Evolutionary conservation across 2,888 invertebrate genomes (phyloP).

Genomic region (Epinotia demarniana): DNA sequence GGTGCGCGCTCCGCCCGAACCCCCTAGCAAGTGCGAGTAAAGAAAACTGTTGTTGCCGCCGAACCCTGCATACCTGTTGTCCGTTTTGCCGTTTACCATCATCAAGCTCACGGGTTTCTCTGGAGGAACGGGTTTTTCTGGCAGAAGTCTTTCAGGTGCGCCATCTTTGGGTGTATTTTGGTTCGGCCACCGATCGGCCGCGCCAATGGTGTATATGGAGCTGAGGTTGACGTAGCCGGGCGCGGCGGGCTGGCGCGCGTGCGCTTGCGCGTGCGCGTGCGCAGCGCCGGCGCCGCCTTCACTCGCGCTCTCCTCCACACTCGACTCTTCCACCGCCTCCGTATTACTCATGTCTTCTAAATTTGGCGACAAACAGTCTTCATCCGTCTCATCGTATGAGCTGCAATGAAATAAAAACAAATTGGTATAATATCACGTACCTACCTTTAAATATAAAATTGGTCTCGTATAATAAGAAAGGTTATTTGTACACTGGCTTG

Average conservation of each 20-base stretch:
- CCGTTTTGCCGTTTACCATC: slow-evolving; percentile 80
- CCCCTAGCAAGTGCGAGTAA: slow-evolving; percentile 72
- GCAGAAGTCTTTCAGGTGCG: slow-evolving; percentile 65
- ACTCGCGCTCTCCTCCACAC: slow-evolving; percentile 76
- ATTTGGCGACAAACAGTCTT: slow-evolving; percentile 88
- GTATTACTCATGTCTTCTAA: slow-evolving; percentile 85
- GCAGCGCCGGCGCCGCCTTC: slow-evolving; percentile 56
- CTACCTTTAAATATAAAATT: neutral
- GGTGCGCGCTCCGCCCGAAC: slow-evolving; percentile 65
- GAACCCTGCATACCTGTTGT: slow-evolving; percentile 70
- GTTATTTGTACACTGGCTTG: slow-evolving; percentile 30
- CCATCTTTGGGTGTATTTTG: slow-evolving; percentile 62
- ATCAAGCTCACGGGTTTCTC: slow-evolving; percentile 80
- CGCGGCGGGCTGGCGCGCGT: slow-evolving; percentile 45
- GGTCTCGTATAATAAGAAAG: slow-evolving; percentile 30
- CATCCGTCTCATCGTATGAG: slow-evolving; percentile 89
- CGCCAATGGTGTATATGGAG: slow-evolving; percentile 77
- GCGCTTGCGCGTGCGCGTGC: slow-evolving; percentile 44
- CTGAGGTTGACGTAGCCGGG: slow-evolving; percentile 76
- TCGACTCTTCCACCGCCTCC: slow-evolving; percentile 77
- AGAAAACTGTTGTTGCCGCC: slow-evolving; percentile 79
- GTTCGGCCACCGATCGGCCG: slow-evolving; percentile 64
- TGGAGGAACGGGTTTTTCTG: slow-evolving; percentile 78
- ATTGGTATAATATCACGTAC: slow-evolving; percentile 25
- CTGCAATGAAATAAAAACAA: slow-evolving; percentile 69